These are phyloP conservation scores for Dyspetes luteomarginatus DNA, from an alignment of 2,888 invertebrate genomes.

Conservation along the genomic window DNA sequence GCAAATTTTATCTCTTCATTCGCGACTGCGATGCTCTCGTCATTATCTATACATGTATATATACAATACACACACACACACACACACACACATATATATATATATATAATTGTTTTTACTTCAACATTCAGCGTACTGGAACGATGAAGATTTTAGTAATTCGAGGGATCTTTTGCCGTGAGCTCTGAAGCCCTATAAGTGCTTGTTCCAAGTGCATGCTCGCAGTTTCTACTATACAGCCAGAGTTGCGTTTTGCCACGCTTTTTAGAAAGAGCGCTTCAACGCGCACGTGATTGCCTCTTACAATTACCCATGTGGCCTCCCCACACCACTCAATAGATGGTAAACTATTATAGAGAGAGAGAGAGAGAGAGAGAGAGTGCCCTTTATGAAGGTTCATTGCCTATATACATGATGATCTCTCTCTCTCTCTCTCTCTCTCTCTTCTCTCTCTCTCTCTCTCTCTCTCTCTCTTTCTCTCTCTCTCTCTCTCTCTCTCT, in stretches of 20 bases:
- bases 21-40: slow-evolving; percentile 41
- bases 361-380: too few species aligned
- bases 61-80: neutral
- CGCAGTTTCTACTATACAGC: slow-evolving; percentile 55
- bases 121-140: slow-evolving; percentile 50
- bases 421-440: slow-evolving; percentile 46
- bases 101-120: slow-evolving; percentile 8
- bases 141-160: slow-evolving; percentile 77
- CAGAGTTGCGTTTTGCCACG: slow-evolving; percentile 72
- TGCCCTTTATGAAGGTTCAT: too few species aligned
- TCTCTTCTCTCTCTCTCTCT: too few species aligned
- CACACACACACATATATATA: neutral
- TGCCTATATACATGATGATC: too few species aligned
- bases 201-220: neutral
- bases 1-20: slow-evolving; percentile 58
- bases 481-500: too few species aligned
- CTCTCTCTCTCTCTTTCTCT: too few species aligned
- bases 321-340: too few species aligned
- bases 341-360: too few species aligned
- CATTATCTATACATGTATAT: neutral
- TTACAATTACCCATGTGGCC: slow-evolving; percentile 74
- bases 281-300: slow-evolving; percentile 77
- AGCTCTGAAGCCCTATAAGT: slow-evolving; percentile 51
- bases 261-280: slow-evolving; percentile 75
- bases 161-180: slow-evolving; percentile 58